A percentile compares a stretch with the other conserved stretches of the same genome.
phyloP scores from a whole-genome alignment of 2,113 vertebrate genomes.

The Sinocyclocheilus rhinocerous region DNA sequence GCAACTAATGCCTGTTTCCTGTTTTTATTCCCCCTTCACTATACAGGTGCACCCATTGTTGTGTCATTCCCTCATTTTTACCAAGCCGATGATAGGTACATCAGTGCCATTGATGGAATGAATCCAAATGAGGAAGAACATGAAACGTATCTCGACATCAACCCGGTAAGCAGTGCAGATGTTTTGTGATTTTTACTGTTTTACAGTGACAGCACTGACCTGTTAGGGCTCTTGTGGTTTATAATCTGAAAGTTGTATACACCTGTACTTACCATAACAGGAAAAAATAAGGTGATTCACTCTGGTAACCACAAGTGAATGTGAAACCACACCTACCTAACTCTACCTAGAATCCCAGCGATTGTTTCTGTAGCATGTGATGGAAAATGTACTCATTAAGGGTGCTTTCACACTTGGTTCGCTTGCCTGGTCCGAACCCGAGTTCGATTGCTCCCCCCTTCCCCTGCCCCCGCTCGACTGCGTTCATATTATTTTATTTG shows the following conservation, averaged over 20 bases:
- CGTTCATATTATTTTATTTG: too few species aligned
- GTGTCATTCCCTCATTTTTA: conserved; percentile 97
- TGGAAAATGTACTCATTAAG: not conserved
- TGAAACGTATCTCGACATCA: conserved; percentile 92
- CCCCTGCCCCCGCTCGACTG: too few species aligned
- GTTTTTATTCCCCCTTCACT: conserved; percentile 9
- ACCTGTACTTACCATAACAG: not conserved
- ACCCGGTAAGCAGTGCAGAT: conserved; percentile 79
- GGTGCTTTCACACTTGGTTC: too few species aligned
- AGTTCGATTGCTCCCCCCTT: too few species aligned
- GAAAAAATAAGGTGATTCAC: not conserved
- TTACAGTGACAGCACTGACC: not conserved
- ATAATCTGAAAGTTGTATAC: not conserved
- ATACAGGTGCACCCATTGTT: conserved; percentile 89
- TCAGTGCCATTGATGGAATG: conserved; percentile 86
- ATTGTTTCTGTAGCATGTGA: not conserved
- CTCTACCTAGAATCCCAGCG: not conserved
- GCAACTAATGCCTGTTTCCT: conserved; percentile 38
- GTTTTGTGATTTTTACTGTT: not conserved
- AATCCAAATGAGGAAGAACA: conserved; percentile 89
- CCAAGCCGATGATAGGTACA: conserved; percentile 83
- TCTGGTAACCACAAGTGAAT: not conserved
- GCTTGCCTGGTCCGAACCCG: too few species aligned
- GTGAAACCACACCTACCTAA: not conserved
- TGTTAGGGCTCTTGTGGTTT: not conserved